Evolutionary conservation across 2,888 invertebrate genomes (phyloP), one percentile per base, ranked within the genome.

Genomic region (Ernsta delagoae): DNA sequence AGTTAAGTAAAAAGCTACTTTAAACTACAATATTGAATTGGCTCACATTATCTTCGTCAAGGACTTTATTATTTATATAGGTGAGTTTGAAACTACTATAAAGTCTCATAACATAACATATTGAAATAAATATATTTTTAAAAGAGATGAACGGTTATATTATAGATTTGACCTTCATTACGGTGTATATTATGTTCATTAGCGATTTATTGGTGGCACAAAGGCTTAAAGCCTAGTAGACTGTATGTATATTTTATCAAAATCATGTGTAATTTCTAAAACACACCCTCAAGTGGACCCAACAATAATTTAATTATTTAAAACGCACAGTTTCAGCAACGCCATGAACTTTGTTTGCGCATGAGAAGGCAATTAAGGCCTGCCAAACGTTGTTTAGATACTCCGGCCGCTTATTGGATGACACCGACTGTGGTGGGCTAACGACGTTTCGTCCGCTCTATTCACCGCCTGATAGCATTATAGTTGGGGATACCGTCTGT

Each of bases 391-490:
- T 59, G 59, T 66, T 59, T 66, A 59, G 65, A 39, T 41, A 66
- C 59, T 59, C 53, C 50, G 59, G 48, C 59, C 59, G 65, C 50
- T 66, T 48, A 66, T 66, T 53, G 65, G 65, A 66, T 53, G 59
- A 66, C 65, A 66, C 66, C 59, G 66, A 66, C 59, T 66, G 66
- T 53, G 66, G 59, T 64, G 64, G 45, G 34, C 59, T 66, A 66
- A 66, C 59, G 59, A 66, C 50, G 24, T 66, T 66, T 66, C 66
- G 66, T 53, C 59, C 59, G 50, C 39, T 39, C 59, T 66, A 53
- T 66, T 66, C 66, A 64, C 41, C 59, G 50, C 24, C 48, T 65
- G 65, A 65, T 65, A 65, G 65, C 65, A 65, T 65, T 65, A 59
- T 59, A 59, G 65, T 65, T 50, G 65, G 59, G 59, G 59, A 56